phyloP scores from a whole-genome alignment of 2,888 invertebrate species.

The Epistrophe grossulariae region DNA sequence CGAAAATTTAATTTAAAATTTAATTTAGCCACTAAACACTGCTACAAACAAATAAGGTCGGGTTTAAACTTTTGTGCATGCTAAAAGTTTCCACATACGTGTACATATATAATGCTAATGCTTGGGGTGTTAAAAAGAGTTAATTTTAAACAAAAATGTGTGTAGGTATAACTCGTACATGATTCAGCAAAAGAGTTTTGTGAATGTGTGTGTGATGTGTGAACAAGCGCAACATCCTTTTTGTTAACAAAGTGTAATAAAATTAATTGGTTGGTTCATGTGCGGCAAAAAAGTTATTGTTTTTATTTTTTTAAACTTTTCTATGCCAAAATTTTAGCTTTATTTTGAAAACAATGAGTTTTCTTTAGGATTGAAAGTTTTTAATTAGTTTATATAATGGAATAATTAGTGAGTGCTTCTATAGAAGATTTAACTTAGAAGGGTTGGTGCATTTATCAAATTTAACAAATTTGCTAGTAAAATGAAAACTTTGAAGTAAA shows the following conservation, averaged over 20 bases:
- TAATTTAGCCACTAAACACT: background rate
- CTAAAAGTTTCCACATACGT: slow-evolving; percentile 2
- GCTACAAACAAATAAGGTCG: background rate
- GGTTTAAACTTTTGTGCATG: slow-evolving; percentile 1
- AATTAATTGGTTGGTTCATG: slow-evolving; percentile 12
- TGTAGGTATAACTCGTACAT: background rate
- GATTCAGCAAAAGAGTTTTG: background rate
- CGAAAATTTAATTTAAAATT: slow-evolving; percentile 23
- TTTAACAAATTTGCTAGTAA: too few relatives aligned
- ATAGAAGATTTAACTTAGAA: too few relatives aligned
- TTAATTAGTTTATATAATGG: slow-evolving; percentile 7
- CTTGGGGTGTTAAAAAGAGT: background rate
- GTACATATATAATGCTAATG: background rate
- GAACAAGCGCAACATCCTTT: slow-evolving; percentile 6
- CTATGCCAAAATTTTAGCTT: background rate
- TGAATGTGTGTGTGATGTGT: background rate
- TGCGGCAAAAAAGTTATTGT: slow-evolving; percentile 6
- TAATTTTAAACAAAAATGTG: background rate
- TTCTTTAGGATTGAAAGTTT: background rate
- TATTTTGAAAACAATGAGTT: slow-evolving; percentile 3
- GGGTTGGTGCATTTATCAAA: too few relatives aligned
- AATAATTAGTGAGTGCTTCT: background rate
- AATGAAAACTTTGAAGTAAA: too few relatives aligned
- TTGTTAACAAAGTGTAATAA: background rate
- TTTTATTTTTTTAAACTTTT: background rate